Evolutionary conservation across 2,888 invertebrate genomes (phyloP), one percentile per base, ranked within the genome.

Genomic region (Clivina fossor): DNA sequence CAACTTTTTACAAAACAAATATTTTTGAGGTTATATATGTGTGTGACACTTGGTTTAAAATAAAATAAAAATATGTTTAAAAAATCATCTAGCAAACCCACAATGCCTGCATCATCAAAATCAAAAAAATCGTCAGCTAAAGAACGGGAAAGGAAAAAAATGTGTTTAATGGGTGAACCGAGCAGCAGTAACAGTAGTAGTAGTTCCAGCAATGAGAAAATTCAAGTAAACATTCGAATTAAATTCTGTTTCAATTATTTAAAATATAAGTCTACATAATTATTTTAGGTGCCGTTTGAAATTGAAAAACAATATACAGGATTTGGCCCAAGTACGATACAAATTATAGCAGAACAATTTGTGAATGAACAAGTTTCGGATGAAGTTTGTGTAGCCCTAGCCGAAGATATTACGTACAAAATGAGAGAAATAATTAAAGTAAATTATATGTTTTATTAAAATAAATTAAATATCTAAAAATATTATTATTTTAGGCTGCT

Each of bases 321-420:
- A 37, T 67, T 73, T 44, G 66, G 69, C 50, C 58, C 68, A 30
- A 71, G 72, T 38, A 68, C 70, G 9, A 66, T 72, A 19, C 51
- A 61, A 11, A 62, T 62, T 19, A 71, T 69, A 61, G 67, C 67
- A n/a, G 71, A 73, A 64, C 72, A 74, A 63, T 62, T 66, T 4
- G 61, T 63, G 3, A 61, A 64, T 57, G 70, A 71, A 59, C 66
- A 66, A 54, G 57, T 71, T 38, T 63, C 69, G 7, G 68, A 72
- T 43, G 71, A 72, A 38, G 67, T 70, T 28, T 67, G 66, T 47
- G 64, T 66, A 51, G 59, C 64, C 26, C 62, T 74, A 38, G 66
- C 70, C 19, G 72, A 73, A 63, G 74, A 74, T 65, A 64, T 73
- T 20, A 73, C 71, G 59, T 73, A 72, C 58, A 72, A 70, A 61